A percentile compares a stretch with the other conserved stretches of the same genome.
Conservation (phyloP, 2,888 invertebrate genomes). For the Gymnocheta viridis region DNA sequence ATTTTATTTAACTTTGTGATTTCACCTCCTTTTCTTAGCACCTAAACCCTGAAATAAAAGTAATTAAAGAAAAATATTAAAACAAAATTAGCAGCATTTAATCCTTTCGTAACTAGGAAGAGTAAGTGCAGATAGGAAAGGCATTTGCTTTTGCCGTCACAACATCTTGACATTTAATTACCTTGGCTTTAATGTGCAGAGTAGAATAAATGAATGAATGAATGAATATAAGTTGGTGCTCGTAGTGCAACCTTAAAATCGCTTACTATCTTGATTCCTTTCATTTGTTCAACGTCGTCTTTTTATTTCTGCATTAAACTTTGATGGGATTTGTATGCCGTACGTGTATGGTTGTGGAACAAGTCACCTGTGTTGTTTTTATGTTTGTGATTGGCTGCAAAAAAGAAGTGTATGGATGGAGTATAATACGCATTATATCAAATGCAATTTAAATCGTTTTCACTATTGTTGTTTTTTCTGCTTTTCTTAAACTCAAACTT, state of each 20-base stretch:
- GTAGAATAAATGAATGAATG: conserved; percentile 28
- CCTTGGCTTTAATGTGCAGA: conserved; percentile 58
- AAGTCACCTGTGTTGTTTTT: not conserved
- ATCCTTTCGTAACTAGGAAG: conserved; percentile 44
- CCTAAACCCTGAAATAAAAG: not conserved
- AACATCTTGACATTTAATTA: conserved; percentile 72
- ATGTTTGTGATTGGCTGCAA: not conserved
- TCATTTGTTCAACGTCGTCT: conserved; percentile 34
- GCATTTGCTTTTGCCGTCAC: conserved; percentile 50
- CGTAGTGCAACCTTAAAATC: conserved; percentile 42
- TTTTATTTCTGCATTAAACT: conserved; percentile 18
- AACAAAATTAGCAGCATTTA: conserved; percentile 64
- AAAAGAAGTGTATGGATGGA: not conserved
- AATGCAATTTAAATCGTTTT: conserved; percentile 59
- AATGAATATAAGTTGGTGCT: conserved; percentile 27
- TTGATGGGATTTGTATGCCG: conserved; percentile 22
- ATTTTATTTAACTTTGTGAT: conserved; percentile 56
- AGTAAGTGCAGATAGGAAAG: not conserved
- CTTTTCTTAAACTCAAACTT: not conserved
- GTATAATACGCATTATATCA: conserved; percentile 59
- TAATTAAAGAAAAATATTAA: conserved; percentile 5
- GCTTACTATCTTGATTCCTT: conserved; percentile 60
- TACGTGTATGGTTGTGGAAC: conserved; percentile 12
- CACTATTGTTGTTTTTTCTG: conserved; percentile 7
- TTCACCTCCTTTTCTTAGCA: not conserved